These are phyloP conservation scores for Centropus bengalensis DNA, from an alignment of 2,113 vertebrate genomes.

Conservation along the genomic window DNA sequence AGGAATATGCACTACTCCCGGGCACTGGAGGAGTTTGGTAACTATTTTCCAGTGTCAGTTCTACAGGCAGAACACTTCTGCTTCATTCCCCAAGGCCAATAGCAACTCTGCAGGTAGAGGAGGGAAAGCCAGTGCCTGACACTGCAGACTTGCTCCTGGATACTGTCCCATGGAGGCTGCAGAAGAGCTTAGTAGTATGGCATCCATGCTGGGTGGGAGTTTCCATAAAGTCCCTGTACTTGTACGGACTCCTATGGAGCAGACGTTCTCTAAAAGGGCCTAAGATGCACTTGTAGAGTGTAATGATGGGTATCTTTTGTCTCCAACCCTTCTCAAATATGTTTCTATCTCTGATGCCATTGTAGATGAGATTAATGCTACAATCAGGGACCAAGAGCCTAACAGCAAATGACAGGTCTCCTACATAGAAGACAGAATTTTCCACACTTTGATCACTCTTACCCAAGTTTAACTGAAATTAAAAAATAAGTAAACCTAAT, in stretches of 20 bases:
- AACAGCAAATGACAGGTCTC: neutral
- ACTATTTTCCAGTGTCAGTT: neutral
- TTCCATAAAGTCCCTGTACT: neutral
- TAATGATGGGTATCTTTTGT: neutral
- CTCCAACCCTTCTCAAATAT: neutral
- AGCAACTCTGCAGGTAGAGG: neutral
- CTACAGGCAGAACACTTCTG: neutral
- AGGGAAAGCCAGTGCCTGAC: neutral
- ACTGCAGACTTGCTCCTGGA: neutral
- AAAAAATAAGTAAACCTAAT: neutral
- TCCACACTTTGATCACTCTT: neutral
- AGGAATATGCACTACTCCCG: too few species aligned
- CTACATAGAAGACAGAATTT: neutral
- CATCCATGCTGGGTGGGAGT: neutral
- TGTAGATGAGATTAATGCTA: neutral
- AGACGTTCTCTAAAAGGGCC: neutral
- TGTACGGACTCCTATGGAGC: neutral
- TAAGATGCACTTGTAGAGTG: neutral
- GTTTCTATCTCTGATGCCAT: neutral
- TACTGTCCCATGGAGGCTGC: neutral
- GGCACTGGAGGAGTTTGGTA: neutral
- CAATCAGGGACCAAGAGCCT: neutral
- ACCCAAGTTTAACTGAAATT: neutral
- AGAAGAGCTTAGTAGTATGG: neutral
- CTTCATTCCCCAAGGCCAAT: neutral